Conservation (phyloP, 2,797 vertebrate genomes). For the Odontamblyopus lacepedii region DNA sequence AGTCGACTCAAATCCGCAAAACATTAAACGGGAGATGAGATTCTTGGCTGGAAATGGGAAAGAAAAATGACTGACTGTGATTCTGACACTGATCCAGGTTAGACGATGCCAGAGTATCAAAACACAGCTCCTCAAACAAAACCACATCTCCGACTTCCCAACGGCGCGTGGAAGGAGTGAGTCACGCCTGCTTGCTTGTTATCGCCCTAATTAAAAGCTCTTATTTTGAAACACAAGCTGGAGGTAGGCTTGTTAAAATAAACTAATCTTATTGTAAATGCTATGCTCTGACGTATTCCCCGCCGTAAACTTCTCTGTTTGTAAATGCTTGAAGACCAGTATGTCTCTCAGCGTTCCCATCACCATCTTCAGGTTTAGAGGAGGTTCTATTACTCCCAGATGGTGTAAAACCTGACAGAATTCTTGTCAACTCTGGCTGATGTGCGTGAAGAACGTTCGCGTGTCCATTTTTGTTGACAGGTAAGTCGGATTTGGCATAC, state of each 20-base stretch:
- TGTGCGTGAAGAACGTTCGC: conserved; percentile 49
- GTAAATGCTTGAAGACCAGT: conserved; percentile 41
- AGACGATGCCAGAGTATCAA: conserved; percentile 58
- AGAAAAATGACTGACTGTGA: conserved; percentile 47
- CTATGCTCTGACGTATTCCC: conserved; percentile 39
- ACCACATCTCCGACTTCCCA: conserved; percentile 42
- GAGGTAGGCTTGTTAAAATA: not conserved
- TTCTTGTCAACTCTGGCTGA: conserved; percentile 58
- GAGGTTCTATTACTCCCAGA: conserved; percentile 61
- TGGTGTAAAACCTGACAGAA: conserved; percentile 47
- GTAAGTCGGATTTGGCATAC: conserved; percentile 47
- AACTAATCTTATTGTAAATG: conserved; percentile 27
- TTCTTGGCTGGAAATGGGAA: conserved; percentile 16
- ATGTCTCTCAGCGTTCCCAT: conserved; percentile 28
- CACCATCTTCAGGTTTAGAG: conserved; percentile 22
- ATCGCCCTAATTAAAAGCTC: conserved; percentile 34
- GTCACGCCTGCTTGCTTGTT: conserved; percentile 36
- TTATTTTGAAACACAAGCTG: conserved; percentile 29
- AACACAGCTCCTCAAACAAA: conserved; percentile 53
- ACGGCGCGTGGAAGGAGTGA: conserved; percentile 59
- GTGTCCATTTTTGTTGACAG: conserved; percentile 56
- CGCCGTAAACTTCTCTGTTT: conserved; percentile 40
- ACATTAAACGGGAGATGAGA: conserved; percentile 13
- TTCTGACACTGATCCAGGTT: conserved; percentile 63
- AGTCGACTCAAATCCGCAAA: conserved; percentile 36